These are phyloP conservation scores for Natator depressus DNA, from an alignment of 2,113 vertebrate species.

Conservation along the genomic window DNA sequence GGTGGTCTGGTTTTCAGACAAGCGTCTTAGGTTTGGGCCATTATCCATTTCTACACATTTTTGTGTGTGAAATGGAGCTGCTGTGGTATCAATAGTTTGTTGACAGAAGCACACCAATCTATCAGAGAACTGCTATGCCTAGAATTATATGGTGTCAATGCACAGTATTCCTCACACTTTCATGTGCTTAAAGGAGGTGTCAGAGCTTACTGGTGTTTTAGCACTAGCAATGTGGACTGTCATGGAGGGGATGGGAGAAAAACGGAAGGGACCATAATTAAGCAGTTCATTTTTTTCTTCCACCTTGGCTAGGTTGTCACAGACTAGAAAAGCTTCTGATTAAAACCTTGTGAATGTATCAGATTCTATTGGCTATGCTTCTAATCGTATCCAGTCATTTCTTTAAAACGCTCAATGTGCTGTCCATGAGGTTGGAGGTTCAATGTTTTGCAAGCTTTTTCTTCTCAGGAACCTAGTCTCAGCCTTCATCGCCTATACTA, in stretches of 20 bases:
- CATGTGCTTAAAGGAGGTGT: too few relatives aligned
- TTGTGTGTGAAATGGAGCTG: not conserved
- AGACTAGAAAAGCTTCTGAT: not conserved
- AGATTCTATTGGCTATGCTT: not conserved
- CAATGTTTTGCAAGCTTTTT: constrained; percentile 30
- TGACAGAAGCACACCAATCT: not conserved
- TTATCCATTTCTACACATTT: not conserved
- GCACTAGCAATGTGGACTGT: not conserved
- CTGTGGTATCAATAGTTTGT: too few relatives aligned
- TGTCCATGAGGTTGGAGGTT: not conserved
- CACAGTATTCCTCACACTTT: not conserved
- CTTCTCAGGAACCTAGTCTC: not conserved
- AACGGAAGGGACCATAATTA: not conserved
- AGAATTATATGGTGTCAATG: not conserved
- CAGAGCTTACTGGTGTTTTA: not conserved
- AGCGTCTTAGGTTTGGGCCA: too few relatives aligned
- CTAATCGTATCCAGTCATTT: not conserved
- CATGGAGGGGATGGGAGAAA: not conserved
- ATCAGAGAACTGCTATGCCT: too few relatives aligned
- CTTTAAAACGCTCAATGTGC: not conserved
- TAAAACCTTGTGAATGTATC: constrained; percentile 8
- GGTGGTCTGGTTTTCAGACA: too few relatives aligned
- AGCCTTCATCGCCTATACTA: constrained; percentile 24
- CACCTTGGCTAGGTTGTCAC: not conserved
- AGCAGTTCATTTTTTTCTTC: not conserved